These are phyloP conservation scores for Vicugna pacos DNA, from an alignment of 2,113 vertebrate species.

Conservation along the genomic window DNA sequence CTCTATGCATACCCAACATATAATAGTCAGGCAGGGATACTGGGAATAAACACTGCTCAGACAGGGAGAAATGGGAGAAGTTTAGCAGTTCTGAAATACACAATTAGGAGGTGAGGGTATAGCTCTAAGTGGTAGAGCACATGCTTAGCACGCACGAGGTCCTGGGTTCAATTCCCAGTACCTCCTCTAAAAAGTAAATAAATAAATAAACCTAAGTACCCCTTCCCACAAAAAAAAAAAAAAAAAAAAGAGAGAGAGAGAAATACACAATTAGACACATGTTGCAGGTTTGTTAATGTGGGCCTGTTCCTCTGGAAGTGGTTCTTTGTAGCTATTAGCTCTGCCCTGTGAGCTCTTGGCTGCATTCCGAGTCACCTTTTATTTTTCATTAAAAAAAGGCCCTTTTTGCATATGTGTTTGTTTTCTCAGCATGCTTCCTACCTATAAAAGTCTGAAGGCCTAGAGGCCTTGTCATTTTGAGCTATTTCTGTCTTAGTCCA, in stretches of 20 bases:
- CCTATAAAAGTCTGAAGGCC: neutral
- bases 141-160: too few relatives aligned
- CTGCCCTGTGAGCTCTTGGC: neutral
- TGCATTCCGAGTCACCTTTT: neutral
- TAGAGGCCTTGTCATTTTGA: slow-evolving; percentile 1
- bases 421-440: slow-evolving; percentile 7
- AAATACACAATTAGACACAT: neutral
- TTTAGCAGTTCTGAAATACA: neutral
- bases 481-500: neutral
- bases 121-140: too few relatives aligned
- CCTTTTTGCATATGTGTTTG: neutral
- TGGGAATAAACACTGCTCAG: neutral
- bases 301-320: neutral
- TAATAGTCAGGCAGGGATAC: neutral
- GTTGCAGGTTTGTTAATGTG: neutral
- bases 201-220: too few relatives aligned
- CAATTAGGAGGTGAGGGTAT: too few relatives aligned
- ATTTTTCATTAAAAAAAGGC: neutral
- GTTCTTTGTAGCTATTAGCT: neutral
- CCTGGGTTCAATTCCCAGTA: too few relatives aligned
- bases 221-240: too few relatives aligned
- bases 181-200: too few relatives aligned
- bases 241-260: too few relatives aligned
- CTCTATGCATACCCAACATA: neutral
- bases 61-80: neutral